Evolutionary conservation across 2,888 invertebrate genomes (phyloP), one percentile per base, ranked within the genome.

Genomic region (Nephrotoma appendiculata): DNA sequence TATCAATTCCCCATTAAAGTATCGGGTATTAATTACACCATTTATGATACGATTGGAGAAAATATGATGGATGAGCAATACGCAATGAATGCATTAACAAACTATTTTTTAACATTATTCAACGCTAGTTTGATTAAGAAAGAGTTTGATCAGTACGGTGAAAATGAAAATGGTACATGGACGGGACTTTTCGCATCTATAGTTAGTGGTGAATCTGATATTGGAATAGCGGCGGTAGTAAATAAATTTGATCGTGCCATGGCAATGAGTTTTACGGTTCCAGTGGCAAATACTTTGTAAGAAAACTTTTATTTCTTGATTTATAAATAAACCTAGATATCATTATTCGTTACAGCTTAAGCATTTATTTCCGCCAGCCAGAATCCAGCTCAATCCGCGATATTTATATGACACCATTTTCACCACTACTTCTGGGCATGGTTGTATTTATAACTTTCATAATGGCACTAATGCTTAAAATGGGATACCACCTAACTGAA

Each of bases 321-420:
- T 48, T 86, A 41, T 44, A 45, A 48, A 41, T 43, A 12, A 41
- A 52, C 31, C 31, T 2, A 31, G 41, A 45, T 85, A 86, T 87
- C 89, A 3, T 31, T 31, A 31, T 31, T 31, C 31, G 1, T 31
- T 89, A 5, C 87, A 95, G 94, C 92, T 93, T 93, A 88, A 94
- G 94, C 88, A 93, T 94, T 88, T 95, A 94, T 89, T 93, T 94
- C 87, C 93, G 93, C 41, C 94, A 94, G 42, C 93, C 94, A 89
- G 93, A 94, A 88, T 93, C 93, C 0, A 93, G 93, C 0, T 93
- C 93, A 0, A 93, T 93, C 85, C 92, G 94, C 0, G 94, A 95
- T 88, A 94, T 95, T 89, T 94, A 94, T 89, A 88, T 94, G 86
- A 93, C 93, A 0, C 94, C 94, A 0, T 95, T 95, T 89, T 94